Conservation (phyloP, 2,113 vertebrate species). For the Rhinolophus sinicus region DNA sequence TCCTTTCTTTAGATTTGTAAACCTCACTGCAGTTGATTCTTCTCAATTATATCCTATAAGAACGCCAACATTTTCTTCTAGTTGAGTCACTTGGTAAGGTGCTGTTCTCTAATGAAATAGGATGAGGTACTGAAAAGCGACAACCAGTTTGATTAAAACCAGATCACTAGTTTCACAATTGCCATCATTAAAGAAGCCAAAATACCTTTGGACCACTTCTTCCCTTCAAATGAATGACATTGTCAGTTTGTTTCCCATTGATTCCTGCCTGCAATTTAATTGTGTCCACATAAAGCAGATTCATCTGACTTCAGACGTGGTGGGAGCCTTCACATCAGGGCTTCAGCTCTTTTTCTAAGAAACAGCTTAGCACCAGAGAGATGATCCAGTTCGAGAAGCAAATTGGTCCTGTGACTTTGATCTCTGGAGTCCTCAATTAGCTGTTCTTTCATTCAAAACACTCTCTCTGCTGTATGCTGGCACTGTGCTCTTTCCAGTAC, state of each 20-base stretch:
- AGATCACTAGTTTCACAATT: conserved; percentile 51
- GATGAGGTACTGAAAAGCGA: conserved; percentile 54
- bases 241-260: neutral
- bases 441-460: neutral
- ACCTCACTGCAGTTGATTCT: neutral
- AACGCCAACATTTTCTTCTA: conserved; percentile 10
- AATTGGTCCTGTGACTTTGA: neutral
- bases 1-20: neutral
- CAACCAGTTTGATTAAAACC: conserved; percentile 51
- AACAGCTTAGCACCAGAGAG: neutral
- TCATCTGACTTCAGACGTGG: neutral
- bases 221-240: conserved; percentile 33
- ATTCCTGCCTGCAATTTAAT: conserved; percentile 54
- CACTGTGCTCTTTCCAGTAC: neutral
- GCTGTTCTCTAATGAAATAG: conserved; percentile 41
- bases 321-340: neutral
- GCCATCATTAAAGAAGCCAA: conserved; percentile 50
- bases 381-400: neutral
- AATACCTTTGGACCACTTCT: conserved; percentile 42
- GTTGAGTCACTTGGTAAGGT: conserved; percentile 50
- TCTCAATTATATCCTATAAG: neutral
- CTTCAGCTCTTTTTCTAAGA: neutral
- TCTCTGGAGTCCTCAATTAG: neutral
- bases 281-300: conserved; percentile 35
- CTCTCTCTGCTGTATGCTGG: neutral